Percentiles rank a stretch among this genome's conserved stretches.
These are phyloP conservation scores for Drosophila sulfurigaster DNA, from an alignment of 1,140 invertebrate species.

Conservation along the genomic window DNA sequence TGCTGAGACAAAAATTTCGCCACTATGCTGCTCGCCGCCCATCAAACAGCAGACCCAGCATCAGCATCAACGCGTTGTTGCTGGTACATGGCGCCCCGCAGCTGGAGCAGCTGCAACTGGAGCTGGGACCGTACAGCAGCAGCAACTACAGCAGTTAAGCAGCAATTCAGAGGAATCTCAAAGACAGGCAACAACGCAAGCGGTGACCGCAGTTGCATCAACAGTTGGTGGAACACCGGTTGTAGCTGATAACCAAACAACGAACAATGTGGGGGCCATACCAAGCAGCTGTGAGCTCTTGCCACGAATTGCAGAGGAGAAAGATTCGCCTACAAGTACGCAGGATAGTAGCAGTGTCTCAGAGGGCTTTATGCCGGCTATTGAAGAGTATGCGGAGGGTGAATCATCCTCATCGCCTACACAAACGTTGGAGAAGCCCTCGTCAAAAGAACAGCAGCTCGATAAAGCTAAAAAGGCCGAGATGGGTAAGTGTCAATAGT, in stretches of 20 bases:
- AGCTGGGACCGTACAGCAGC: conserved; percentile 18
- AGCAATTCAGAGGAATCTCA: conserved; percentile 59
- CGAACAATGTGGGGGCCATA: conserved; percentile 67
- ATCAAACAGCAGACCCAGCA: conserved; percentile 72
- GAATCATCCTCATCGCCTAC: conserved; percentile 69
- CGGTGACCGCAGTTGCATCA: background rate
- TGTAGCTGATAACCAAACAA: conserved; percentile 31
- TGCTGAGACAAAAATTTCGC: conserved; percentile 88
- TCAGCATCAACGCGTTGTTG: conserved; percentile 80
- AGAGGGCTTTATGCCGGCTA: conserved; percentile 79
- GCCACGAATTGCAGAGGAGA: conserved; percentile 92
- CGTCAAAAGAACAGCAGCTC: conserved; percentile 31
- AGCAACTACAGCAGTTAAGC: conserved; percentile 7
- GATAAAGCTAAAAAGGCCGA: conserved; percentile 58
- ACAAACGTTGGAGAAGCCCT: conserved; percentile 66
- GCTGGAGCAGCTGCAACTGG: conserved; percentile 22
- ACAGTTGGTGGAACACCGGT: background rate
- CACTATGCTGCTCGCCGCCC: conserved; percentile 87
- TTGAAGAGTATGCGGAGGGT: conserved; percentile 72
- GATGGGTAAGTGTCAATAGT: conserved; percentile 30
- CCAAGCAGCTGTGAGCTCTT: conserved; percentile 86
- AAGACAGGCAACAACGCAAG: conserved; percentile 25
- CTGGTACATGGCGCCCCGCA: conserved; percentile 82
- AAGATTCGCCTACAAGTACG: conserved; percentile 91
- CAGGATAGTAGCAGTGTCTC: conserved; percentile 63